phyloP scores from a whole-genome alignment of 2,888 invertebrate species.

The Eupithecia inturbata region DNA sequence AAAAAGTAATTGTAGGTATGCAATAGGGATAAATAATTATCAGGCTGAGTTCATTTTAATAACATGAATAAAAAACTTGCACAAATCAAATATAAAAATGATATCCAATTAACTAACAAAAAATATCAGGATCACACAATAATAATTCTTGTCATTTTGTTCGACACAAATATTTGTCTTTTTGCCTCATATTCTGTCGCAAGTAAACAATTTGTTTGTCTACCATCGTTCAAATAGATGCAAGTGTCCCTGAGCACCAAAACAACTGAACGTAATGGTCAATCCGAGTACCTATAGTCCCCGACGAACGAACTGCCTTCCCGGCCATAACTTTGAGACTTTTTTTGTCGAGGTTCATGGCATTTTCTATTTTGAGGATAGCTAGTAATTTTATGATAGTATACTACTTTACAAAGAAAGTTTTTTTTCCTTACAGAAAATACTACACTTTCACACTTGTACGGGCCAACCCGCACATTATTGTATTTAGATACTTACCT shows the following conservation, averaged over 20 bases:
- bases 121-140: background rate
- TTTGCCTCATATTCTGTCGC: background rate
- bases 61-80: background rate
- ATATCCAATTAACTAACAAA: background rate
- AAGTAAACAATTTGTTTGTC: background rate
- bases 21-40: too few species aligned
- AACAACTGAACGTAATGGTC: background rate
- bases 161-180: background rate
- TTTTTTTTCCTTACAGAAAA: background rate
- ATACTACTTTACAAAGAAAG: background rate
- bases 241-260: background rate
- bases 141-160: background rate
- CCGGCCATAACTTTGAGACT: background rate
- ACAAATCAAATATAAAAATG: too few species aligned
- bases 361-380: background rate
- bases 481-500: too few species aligned
- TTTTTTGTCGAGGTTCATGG: background rate
- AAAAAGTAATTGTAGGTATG: background rate
- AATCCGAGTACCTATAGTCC: background rate
- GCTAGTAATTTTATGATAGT: background rate
- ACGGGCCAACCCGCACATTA: too few species aligned
- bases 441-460: too few species aligned
- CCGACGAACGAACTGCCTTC: background rate
- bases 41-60: background rate
- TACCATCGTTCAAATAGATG: background rate